Evolutionary conservation across 2,797 vertebrate species (phyloP).

Genomic region (Gambelia wislizenii): DNA sequence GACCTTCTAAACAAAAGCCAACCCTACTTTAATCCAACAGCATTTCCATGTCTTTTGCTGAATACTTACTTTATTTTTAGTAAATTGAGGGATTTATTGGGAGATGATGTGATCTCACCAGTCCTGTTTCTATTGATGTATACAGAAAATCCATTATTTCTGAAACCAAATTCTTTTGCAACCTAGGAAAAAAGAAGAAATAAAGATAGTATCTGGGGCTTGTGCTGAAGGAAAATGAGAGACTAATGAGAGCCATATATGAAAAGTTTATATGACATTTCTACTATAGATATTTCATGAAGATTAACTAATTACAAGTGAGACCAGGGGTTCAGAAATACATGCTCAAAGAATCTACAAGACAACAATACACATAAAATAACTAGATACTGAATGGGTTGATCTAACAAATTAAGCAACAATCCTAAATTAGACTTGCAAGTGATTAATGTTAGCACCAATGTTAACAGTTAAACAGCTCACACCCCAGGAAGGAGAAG

Average conservation of each 20-base stretch:
- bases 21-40: fast-evolving
- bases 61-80: constrained; percentile 96
- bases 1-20: not conserved
- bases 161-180: constrained; percentile 96
- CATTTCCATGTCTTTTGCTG: not conserved
- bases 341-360: not conserved
- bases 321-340: not conserved
- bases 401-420: constrained; percentile 15
- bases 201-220: not conserved
- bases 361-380: not conserved
- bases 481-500: not conserved
- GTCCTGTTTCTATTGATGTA: constrained; percentile 97
- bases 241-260: not conserved
- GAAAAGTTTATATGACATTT: not conserved
- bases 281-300: not conserved
- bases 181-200: constrained; percentile 82
- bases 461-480: not conserved
- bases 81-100: constrained; percentile 92
- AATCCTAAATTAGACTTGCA: not conserved
- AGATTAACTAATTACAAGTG: not conserved
- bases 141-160: constrained; percentile 93
- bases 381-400: not conserved
- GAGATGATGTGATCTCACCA: constrained; percentile 89
- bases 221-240: constrained; percentile 1
- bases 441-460: not conserved